Base-by-base conservation (phyloP, 2,113 vertebrate genomes). In the Chaetodon trifascialis region DNA sequence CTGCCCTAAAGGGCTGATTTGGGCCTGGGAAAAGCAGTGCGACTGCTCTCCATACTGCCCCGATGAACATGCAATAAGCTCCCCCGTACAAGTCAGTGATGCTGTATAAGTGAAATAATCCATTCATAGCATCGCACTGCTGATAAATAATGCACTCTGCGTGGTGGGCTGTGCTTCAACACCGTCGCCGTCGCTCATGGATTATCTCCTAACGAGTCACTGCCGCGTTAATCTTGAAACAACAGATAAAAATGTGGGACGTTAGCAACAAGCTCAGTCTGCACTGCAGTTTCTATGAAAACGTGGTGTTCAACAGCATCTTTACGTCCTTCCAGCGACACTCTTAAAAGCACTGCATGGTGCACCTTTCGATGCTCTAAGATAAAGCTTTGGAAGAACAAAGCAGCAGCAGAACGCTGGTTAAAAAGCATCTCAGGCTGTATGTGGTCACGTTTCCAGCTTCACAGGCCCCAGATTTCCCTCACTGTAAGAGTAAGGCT, bases 171-270 rank as follows among this genome's bases (percentile, higher is more conserved):
- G 30, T 75, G 71, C 75, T 60, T 21, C 1, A 1, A 72, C 76
- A 62, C 59, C 1, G 17, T 47, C 34, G 42, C 30, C 16, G 56
- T 73, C 38, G 60, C 21, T 67, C 38, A 47, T 55, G 0, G 19
- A 55, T 81, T 46, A 64, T 66, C 51, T 15, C 21, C 21, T 42
- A 19, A 66, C 42, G 46, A 44, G 34, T 63, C 42, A 58, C 7
- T 11, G 49, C 17, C 16, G 40, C 59, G 54, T 76, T 73, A 36
- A 51, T 75, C 25, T 65, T 81, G 2, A 72, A 58, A 66, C 16
- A 46, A 52, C 10, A 54, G n/a, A 56, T 7, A 30, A 38, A 72
- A 67, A 66, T 21, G 21, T 71, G 44, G 11, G 7, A 19, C 34
- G 30, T 30, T 40, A 8, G 2, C 5, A 40, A 40, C 38, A 4